Base-by-base conservation (phyloP, 2,113 vertebrate genomes). In the Recurvirostra avosetta region DNA sequence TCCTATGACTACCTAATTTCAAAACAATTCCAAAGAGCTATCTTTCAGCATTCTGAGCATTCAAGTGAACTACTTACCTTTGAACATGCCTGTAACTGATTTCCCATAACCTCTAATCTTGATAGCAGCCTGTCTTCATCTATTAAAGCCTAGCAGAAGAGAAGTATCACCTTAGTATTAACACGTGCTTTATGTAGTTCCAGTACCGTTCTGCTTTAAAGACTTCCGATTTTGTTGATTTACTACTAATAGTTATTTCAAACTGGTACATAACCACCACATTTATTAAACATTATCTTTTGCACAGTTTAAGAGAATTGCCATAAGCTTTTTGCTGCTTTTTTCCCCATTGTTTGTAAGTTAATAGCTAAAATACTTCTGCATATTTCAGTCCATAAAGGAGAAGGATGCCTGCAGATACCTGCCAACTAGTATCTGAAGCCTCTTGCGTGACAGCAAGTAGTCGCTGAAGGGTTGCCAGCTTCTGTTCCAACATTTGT, bases 401-500 rank as follows among this genome's bases (percentile, higher is more conserved):
- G 70, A 87, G 72, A 71, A 80, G 30, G 61, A 96, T 67, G 84
- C 32, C 47, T 92, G 94, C 43, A 72, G 85, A 91, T 98, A 99
- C 99, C 99, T 99, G 99, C 99, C 99, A 99, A 98, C 99, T 99
- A 98, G 99, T 99, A 98, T 99, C 99, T 23, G 99, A 99, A 95
- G 99, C 99, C 98, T 99, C 99, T 97, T 99, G 99, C 23, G 99
- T 99, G 96, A 98, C 98, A 98, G 99, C 98, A 83, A 99, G 97
- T 63, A 99, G 98, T 90, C 99, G 98, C 97, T 99, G 99, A 97
- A 99, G 98, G 15, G 99, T 99, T 97, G 99, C 99, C 94, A 99
- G 93, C 98, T 99, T 99, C 98, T 99, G 99, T 98, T 99, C 99
- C 98, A 99, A 98, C 99, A 99, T 99, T 98, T 99, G 99, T 98